phyloP scores from a whole-genome alignment of 2,113 vertebrate species.

The Oenanthe oenanthe region DNA sequence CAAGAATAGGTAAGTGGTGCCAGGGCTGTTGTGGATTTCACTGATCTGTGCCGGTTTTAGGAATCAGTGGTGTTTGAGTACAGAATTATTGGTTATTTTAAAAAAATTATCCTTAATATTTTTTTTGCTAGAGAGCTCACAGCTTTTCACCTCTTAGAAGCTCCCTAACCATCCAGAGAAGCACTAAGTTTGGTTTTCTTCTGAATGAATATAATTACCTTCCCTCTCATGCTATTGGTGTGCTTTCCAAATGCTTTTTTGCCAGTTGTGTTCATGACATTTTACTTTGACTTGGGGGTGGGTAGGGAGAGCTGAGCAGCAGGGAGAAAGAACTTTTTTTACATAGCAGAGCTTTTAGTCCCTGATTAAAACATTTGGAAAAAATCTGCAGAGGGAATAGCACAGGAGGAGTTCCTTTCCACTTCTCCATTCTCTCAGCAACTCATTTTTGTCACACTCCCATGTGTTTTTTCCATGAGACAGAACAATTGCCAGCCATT shows the following conservation, averaged over 20 bases:
- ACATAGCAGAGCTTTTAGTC: neutral
- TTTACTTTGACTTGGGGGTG: neutral
- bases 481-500: slow-evolving; percentile 13
- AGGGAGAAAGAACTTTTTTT: neutral
- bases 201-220: neutral
- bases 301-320: neutral
- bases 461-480: slow-evolving; percentile 38
- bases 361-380: neutral
- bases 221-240: neutral
- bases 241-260: neutral
- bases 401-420: slow-evolving; percentile 7
- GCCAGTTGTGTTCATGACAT: neutral
- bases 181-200: neutral
- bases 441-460: neutral
- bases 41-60: neutral
- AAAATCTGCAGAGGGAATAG: neutral
- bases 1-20: neutral
- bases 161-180: neutral
- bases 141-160: neutral
- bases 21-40: neutral
- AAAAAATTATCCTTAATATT: neutral
- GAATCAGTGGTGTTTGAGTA: neutral
- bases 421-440: neutral
- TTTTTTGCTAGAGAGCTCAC: neutral
- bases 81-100: neutral